Conservation (phyloP, 2,113 vertebrate species). For the Alces alces region DNA sequence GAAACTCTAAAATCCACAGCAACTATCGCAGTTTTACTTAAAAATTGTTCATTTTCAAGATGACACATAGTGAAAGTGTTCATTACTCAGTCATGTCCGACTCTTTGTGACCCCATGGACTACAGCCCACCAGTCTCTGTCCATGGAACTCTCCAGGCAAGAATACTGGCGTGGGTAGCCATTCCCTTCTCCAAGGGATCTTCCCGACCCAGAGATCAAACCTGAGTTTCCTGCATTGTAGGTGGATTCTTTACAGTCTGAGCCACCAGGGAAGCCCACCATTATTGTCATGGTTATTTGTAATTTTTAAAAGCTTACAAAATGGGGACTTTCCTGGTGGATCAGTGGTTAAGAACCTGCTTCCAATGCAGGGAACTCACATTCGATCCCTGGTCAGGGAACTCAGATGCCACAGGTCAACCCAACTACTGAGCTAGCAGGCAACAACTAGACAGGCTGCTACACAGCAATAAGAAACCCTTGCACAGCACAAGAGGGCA, state of each 20-base stretch:
- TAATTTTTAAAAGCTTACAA: background rate
- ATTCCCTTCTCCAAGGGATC: background rate
- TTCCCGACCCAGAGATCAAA: background rate
- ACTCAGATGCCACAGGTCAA: background rate
- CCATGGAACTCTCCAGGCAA: background rate
- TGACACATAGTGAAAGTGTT: background rate
- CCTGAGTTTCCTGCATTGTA: background rate
- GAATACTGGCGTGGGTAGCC: background rate
- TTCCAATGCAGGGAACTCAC: background rate
- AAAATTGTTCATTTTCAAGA: background rate
- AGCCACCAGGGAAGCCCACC: background rate
- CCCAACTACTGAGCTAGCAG: background rate
- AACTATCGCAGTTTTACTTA: background rate
- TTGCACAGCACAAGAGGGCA: background rate
- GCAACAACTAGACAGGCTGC: background rate
- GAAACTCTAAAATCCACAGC: background rate
- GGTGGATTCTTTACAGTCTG: background rate
- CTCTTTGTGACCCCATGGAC: background rate
- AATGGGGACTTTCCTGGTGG: background rate
- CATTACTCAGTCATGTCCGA: background rate
- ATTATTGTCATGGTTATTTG: background rate
- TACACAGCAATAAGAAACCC: background rate
- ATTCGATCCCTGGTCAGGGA: background rate
- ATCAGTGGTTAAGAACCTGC: background rate
- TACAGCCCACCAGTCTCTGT: background rate